These are phyloP conservation scores for Medauroidea extradentata DNA, from an alignment of 1,140 invertebrate species.

Conservation along the genomic window DNA sequence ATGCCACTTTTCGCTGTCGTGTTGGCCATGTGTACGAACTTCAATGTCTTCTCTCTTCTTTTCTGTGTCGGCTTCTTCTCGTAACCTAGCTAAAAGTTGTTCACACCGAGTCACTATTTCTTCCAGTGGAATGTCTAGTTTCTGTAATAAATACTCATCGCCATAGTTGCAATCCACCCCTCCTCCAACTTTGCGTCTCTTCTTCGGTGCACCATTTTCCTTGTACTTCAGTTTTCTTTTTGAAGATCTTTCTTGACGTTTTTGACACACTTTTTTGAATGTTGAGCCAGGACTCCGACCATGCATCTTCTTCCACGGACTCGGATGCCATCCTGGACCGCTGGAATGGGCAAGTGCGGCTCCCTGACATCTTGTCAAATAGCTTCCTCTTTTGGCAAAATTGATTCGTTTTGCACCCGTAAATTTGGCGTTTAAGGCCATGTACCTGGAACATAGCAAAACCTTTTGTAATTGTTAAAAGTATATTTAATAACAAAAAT, in stretches of 20 bases:
- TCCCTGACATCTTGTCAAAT: background rate
- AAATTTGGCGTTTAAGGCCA: constrained; percentile 3
- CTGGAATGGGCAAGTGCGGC: background rate
- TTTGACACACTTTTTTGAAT: background rate
- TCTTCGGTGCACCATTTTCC: background rate
- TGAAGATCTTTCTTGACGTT: background rate
- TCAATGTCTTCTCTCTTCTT: background rate
- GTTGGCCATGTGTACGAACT: background rate
- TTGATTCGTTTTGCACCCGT: background rate
- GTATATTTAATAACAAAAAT: too few species aligned
- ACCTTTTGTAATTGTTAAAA: too few species aligned
- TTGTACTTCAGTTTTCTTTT: background rate
- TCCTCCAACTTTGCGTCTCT: background rate
- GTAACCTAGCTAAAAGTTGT: background rate
- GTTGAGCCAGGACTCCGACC: background rate
- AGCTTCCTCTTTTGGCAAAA: background rate
- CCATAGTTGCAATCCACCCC: background rate
- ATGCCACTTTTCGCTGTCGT: background rate
- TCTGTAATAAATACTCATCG: background rate
- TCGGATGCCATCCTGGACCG: background rate
- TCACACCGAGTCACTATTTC: background rate
- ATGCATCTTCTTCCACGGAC: background rate
- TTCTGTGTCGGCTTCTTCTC: background rate
- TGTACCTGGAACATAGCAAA: background rate
- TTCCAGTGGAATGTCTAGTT: background rate